Conservation (phyloP, 2,113 vertebrate genomes). For the Rhinopomastus cyanomelas region DNA sequence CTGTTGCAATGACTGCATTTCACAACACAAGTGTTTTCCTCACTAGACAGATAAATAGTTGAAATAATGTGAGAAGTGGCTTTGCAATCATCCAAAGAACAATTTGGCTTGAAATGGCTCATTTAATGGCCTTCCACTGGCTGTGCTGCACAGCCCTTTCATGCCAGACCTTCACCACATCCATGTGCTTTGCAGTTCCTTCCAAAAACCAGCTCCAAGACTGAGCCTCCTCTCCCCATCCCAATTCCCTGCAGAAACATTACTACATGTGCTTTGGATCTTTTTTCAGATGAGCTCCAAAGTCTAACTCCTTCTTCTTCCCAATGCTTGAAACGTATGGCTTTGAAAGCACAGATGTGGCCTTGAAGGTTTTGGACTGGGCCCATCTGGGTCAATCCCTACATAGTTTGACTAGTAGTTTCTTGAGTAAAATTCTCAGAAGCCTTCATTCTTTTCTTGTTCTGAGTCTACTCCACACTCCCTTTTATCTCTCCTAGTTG, state of each 20-base stretch:
- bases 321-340: not conserved
- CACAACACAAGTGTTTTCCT: constrained; percentile 1
- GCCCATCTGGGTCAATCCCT: constrained; percentile 55
- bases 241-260: constrained; percentile 55
- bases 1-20: constrained; percentile 24
- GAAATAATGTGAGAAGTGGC: constrained; percentile 38
- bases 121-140: constrained; percentile 29
- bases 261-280: constrained; percentile 59
- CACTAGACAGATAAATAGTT: constrained; percentile 21
- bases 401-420: constrained; percentile 33
- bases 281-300: constrained; percentile 54
- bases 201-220: constrained; percentile 41
- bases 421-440: constrained; percentile 47
- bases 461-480: constrained; percentile 47
- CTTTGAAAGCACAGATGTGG: constrained; percentile 55
- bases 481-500: constrained; percentile 76
- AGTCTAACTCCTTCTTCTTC: constrained; percentile 55
- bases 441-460: constrained; percentile 42
- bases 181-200: constrained; percentile 52
- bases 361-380: constrained; percentile 52
- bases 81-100: constrained; percentile 36
- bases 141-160: not conserved
- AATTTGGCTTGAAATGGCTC: constrained; percentile 11
- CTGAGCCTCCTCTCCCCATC: constrained; percentile 19
- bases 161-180: constrained; percentile 37